Base-by-base conservation (phyloP, 2,888 invertebrate genomes). In the Cosmopolites sordidus region DNA sequence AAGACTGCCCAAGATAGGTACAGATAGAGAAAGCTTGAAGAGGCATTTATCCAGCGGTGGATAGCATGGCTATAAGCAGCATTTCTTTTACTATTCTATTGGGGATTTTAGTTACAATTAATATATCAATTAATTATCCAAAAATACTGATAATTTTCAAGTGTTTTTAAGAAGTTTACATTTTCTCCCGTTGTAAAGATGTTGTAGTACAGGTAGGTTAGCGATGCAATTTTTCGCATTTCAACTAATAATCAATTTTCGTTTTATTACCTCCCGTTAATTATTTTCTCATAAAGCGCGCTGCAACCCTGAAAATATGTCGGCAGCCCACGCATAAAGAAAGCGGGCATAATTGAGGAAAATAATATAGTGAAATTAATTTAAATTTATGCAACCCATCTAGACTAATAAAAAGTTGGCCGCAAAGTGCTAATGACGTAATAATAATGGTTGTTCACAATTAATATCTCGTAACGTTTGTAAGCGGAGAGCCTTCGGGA, bases 401-500 rank as follows among this genome's bases (percentile, higher is more conserved):
- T 58, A 61, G 62, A 62, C 64, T 62, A 61, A 64, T 67, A 69
- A 69, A 68, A 69, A 68, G 66, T 66, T 60, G 66, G 63, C 64
- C 62, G 64, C 65, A 64, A 67, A 67, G 70, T 68, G 71, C 73
- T 73, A 74, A 74, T 73, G 73, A 71, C 72, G 68, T 70, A 73
- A 73, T 73, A 73, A 74, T 73, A 69, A 73, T 70, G 69, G 72
- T 70, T 69, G 69, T 71, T 71, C 69, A 70, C 72, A 74, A 74
- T 74, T 74, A 74, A 73, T 73, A 72, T 70, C 71, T 69, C 73
- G 67, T 73, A 70, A 49, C 45, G 48, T 43, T 45, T 42, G 43
- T 47, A 47, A 48, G 48, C 41, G 30, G n/a, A 30, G 51, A 72
- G 63, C 64, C 65, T 66, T 29, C 16, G 54, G 60, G 53, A 51